phyloP scores from a whole-genome alignment of 1,140 invertebrate species.

The Agrilus planipennis region DNA sequence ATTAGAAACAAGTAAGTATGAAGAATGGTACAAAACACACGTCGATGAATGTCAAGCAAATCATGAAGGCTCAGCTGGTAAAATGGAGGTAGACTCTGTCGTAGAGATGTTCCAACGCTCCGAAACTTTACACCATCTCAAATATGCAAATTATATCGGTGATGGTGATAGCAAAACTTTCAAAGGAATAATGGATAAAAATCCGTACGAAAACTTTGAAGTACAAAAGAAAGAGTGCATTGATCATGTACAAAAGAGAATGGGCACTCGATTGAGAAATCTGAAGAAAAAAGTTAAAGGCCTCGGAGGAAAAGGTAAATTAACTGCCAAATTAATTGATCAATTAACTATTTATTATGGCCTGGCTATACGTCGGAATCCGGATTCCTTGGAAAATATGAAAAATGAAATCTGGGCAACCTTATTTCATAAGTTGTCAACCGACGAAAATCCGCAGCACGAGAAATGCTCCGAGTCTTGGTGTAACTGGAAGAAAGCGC shows the following conservation, averaged over 20 bases:
- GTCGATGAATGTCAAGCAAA: constrained; percentile 16
- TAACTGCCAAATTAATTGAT: constrained; percentile 13
- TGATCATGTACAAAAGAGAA: too few relatives aligned
- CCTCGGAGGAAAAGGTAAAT: constrained; percentile 10
- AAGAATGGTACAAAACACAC: constrained; percentile 15
- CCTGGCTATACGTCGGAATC: constrained; percentile 2
- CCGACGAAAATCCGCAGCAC: constrained; percentile 21
- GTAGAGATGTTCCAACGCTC: constrained; percentile 21
- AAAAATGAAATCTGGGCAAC: constrained; percentile 22
- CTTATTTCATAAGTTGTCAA: constrained; percentile 17
- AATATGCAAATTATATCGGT: constrained; percentile 20
- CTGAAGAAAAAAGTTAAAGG: constrained; percentile 12
- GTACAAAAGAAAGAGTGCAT: constrained; percentile 22
- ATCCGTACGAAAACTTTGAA: constrained; percentile 13
- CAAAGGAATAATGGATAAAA: constrained; percentile 11
- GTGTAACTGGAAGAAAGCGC: constrained; percentile 14
- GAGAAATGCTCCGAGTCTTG: constrained; percentile 13
- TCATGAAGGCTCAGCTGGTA: constrained; percentile 18
- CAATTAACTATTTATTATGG: too few relatives aligned
- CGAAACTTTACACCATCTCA: constrained; percentile 11
- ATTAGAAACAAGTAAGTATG: constrained; percentile 10
- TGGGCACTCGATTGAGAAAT: constrained; percentile 9
- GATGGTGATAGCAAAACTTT: constrained; percentile 19
- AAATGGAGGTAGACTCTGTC: constrained; percentile 21
- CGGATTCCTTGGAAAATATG: constrained; percentile 12